Evolutionary conservation across 2,888 invertebrate genomes (phyloP).

Genomic region (Cheilosia vernalis): DNA sequence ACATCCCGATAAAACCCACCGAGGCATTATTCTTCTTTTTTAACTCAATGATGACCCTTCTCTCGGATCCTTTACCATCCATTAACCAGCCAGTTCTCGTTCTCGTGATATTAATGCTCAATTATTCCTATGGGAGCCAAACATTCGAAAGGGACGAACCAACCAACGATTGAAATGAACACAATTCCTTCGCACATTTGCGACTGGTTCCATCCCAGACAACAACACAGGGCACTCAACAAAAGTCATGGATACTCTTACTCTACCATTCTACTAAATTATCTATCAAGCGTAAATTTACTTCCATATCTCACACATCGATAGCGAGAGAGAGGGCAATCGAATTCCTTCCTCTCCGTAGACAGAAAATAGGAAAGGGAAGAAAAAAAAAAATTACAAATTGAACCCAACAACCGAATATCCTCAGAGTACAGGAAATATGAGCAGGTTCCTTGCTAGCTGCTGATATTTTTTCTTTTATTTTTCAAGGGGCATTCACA

Average conservation of each 20-base stretch:
- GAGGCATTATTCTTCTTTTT: neutral
- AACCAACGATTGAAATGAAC: slow-evolving; percentile 26
- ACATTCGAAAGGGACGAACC: slow-evolving; percentile 31
- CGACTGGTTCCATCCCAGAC: neutral
- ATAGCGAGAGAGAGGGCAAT: neutral
- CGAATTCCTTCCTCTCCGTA: neutral
- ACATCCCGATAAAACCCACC: neutral
- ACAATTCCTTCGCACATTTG: slow-evolving; percentile 1
- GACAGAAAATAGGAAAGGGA: neutral
- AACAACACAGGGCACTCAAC: slow-evolving; percentile 31
- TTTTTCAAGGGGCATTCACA: neutral
- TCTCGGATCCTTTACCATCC: neutral
- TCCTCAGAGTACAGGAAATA: slow-evolving; percentile 52
- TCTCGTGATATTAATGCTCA: slow-evolving; percentile 9
- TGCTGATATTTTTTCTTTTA: neutral
- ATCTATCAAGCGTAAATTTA: slow-evolving; percentile 55
- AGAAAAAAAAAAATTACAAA: slow-evolving; percentile 14
- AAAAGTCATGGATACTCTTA: slow-evolving; percentile 33
- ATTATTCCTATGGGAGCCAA: slow-evolving; percentile 42
- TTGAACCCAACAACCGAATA: slow-evolving; percentile 50
- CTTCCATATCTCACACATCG: slow-evolving; percentile 25
- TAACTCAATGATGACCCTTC: slow-evolving; percentile 10
- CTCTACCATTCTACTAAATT: slow-evolving; percentile 34
- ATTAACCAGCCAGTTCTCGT: neutral
- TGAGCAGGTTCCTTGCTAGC: slow-evolving; percentile 35